Evolutionary conservation across 2,888 invertebrate species (phyloP), one percentile per base, ranked within the genome.

Genomic region (Drosophila villosipedis): DNA sequence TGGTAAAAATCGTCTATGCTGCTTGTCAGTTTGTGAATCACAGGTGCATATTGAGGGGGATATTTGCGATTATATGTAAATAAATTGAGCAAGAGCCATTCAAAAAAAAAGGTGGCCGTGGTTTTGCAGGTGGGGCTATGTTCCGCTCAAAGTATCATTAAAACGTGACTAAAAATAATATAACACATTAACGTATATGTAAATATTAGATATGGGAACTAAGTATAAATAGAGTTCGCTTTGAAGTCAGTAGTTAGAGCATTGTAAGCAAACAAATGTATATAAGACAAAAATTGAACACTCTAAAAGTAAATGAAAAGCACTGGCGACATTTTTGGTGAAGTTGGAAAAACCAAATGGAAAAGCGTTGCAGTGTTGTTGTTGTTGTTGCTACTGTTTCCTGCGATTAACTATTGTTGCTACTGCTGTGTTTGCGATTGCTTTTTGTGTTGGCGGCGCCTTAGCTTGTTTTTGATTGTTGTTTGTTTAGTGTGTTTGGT

Each of bases 1-100:
- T 49, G 55, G 61, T 64, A 47, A 81, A 79, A 39, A 54, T 57
- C 62, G 59, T 39, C 33, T 59, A 62, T 57, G 84, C 82, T 78
- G 76, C 67, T 87, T 68, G 79, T 84, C 88, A 74, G 61, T 82
- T 72, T 70, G 52, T 76, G 83, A 90, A 84, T 84, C 84, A 84
- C 84, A 84, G 84, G 72, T 84, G 78, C 78, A 89, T 76, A 66
- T 72, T 37, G 55, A n/a, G 39, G 62, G 63, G 28, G 50, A 73
- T 73, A 69, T 70, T 59, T 55, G 35, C 16, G 37, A 37, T 35
- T 64, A 66, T 80, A 80, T 71, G 50, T 58, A 69, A 68, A 43
- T 52, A 30, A 47, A 65, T 58, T 80, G 77, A 53, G 63, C 53
- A 64, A 62, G 50, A 63, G 63, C 78, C 80, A 74, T 73, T 83